phyloP scores from a whole-genome alignment of 2,797 vertebrate genomes.

The Lagocephalus sceleratus region DNA sequence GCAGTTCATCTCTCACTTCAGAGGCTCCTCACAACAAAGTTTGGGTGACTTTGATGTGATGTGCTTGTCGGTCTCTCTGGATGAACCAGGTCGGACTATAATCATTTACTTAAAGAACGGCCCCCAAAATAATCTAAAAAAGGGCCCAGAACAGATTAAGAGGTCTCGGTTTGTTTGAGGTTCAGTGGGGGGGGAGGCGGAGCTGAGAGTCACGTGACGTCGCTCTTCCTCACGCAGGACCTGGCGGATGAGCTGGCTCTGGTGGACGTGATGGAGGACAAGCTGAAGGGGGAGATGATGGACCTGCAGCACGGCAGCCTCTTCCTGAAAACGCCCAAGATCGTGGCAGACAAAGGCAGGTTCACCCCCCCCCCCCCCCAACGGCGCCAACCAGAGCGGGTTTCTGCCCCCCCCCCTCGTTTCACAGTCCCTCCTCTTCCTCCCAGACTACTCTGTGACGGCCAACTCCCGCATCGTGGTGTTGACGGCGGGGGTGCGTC shows the following conservation, averaged over 20 bases:
- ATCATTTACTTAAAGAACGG: too few relatives aligned
- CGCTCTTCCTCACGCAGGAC: constrained; percentile 65
- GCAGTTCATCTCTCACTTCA: too few relatives aligned
- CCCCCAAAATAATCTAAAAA: too few relatives aligned
- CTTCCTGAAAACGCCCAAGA: constrained; percentile 91
- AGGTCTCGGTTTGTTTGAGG: too few relatives aligned
- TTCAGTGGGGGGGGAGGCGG: neutral
- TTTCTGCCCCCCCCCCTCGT: too few relatives aligned
- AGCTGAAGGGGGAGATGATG: constrained; percentile 96
- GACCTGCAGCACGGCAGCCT: constrained; percentile 93
- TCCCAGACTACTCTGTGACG: constrained; percentile 87
- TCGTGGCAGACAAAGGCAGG: constrained; percentile 87
- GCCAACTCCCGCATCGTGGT: constrained; percentile 92
- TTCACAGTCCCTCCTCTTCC: neutral
- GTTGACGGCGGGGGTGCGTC: constrained; percentile 92
- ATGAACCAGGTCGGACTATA: too few relatives aligned
- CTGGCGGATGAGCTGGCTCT: constrained; percentile 91
- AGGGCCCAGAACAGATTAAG: too few relatives aligned
- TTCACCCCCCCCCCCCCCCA: too few relatives aligned
- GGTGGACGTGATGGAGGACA: constrained; percentile 95
- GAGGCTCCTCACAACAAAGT: too few relatives aligned
- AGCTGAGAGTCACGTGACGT: neutral
- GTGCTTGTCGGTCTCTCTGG: too few relatives aligned
- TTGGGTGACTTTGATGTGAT: too few relatives aligned
- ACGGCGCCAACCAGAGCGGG: too few relatives aligned